Conservation (phyloP, 2,888 invertebrate genomes). For the Scrobipalpa atriplicella region DNA sequence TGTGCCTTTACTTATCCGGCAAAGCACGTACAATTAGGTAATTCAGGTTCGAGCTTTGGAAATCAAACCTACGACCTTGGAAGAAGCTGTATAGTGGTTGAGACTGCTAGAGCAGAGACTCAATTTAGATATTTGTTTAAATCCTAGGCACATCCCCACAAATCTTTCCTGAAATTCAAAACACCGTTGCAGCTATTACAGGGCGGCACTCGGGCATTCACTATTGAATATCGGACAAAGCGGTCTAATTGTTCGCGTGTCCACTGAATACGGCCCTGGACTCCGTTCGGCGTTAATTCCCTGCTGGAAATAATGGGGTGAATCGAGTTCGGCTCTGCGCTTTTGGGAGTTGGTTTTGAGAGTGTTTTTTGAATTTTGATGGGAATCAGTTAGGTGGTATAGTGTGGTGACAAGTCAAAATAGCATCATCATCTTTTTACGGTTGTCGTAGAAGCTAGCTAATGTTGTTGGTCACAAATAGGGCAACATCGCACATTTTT, state of each 20-base stretch:
- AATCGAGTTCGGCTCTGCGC: constrained; percentile 26
- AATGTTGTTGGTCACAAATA: too few species aligned
- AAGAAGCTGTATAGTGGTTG: too few species aligned
- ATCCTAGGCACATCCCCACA: constrained; percentile 40
- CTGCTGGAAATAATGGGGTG: constrained; percentile 33
- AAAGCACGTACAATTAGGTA: too few species aligned
- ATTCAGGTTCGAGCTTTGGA: too few species aligned
- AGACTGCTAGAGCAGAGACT: too few species aligned
- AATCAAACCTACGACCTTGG: too few species aligned
- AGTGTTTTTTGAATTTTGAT: not conserved
- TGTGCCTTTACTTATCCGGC: too few species aligned
- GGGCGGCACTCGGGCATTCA: constrained; percentile 51
- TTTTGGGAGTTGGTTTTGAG: constrained; percentile 13
- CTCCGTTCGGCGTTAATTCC: constrained; percentile 33
- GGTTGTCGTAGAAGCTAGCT: too few species aligned
- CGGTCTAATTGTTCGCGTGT: constrained; percentile 70
- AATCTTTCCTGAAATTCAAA: constrained; percentile 47
- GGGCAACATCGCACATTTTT: too few species aligned
- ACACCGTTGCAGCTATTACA: constrained; percentile 55
- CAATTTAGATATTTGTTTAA: not conserved
- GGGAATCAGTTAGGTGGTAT: not conserved
- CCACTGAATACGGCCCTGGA: constrained; percentile 46
- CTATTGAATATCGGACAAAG: constrained; percentile 78
- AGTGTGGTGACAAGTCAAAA: not conserved
- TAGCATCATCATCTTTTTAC: too few species aligned